phyloP scores from a whole-genome alignment of 2,797 vertebrate genomes.

The Takifugu rubripes region DNA sequence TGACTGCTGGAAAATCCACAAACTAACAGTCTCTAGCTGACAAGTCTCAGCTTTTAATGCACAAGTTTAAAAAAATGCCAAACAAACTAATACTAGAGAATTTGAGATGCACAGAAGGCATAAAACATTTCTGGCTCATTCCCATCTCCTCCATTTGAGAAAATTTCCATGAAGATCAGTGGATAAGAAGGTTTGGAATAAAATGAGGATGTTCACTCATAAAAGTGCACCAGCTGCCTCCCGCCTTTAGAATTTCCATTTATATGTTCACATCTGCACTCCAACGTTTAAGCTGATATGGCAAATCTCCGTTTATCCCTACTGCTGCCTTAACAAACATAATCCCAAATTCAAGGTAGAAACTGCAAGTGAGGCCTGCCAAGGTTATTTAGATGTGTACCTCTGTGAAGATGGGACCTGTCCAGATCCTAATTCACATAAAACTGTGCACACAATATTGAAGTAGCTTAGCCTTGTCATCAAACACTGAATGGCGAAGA shows the following conservation, averaged over 20 bases:
- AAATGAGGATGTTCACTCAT: neutral
- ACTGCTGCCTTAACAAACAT: conserved; percentile 41
- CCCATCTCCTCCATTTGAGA: neutral
- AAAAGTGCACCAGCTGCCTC: conserved; percentile 1
- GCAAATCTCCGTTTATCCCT: conserved; percentile 47
- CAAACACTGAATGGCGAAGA: no score
- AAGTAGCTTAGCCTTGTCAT: no score
- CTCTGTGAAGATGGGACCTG: neutral
- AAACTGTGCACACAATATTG: no score
- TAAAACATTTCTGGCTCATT: neutral
- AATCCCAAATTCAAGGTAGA: conserved; percentile 42
- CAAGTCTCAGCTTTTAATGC: neutral
- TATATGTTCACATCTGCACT: conserved; percentile 40
- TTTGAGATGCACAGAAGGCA: neutral
- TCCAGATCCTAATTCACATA: no score
- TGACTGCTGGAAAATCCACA: no score
- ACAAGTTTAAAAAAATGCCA: neutral
- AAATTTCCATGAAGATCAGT: conserved; percentile 3
- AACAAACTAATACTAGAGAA: neutral
- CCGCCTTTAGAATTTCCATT: conserved; percentile 12
- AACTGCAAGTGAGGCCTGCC: conserved; percentile 32
- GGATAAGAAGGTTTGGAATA: conserved; percentile 9
- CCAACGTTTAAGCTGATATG: conserved; percentile 22
- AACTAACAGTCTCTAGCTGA: no score
- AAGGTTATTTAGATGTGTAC: conserved; percentile 43